These are phyloP conservation scores for Eurystomus glaucurus DNA, from an alignment of 2,797 vertebrate genomes.

Conservation along the genomic window DNA sequence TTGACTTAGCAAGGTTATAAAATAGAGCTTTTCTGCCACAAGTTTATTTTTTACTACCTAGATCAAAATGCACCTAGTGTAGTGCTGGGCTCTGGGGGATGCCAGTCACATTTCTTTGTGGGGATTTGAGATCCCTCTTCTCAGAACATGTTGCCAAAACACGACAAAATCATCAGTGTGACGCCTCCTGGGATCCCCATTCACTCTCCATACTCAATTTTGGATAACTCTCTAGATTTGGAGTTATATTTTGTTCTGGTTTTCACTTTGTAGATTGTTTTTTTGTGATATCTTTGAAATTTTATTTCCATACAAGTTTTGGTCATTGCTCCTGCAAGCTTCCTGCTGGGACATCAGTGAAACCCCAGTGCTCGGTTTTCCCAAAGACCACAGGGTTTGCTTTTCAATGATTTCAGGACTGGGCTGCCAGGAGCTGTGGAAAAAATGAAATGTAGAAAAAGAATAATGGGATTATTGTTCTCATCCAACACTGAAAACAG, in stretches of 20 bases:
- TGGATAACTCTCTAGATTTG: neutral
- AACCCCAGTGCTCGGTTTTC: neutral
- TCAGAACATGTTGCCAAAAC: neutral
- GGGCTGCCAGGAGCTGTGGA: neutral
- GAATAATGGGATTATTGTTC: neutral
- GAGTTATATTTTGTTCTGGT: neutral
- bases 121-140: neutral
- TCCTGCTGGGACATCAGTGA: neutral
- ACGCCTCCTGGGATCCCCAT: neutral
- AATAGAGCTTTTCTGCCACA: neutral
- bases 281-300: neutral
- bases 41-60: neutral
- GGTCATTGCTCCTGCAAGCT: neutral
- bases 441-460: neutral
- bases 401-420: neutral
- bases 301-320: neutral
- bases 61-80: neutral
- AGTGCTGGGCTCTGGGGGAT: neutral
- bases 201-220: neutral
- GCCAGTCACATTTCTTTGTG: neutral
- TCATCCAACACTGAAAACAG: neutral
- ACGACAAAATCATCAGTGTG: neutral
- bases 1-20: neutral
- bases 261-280: neutral
- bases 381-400: neutral